These are phyloP conservation scores for Volucella zonaria DNA, from an alignment of 2,888 invertebrate species.

Conservation along the genomic window DNA sequence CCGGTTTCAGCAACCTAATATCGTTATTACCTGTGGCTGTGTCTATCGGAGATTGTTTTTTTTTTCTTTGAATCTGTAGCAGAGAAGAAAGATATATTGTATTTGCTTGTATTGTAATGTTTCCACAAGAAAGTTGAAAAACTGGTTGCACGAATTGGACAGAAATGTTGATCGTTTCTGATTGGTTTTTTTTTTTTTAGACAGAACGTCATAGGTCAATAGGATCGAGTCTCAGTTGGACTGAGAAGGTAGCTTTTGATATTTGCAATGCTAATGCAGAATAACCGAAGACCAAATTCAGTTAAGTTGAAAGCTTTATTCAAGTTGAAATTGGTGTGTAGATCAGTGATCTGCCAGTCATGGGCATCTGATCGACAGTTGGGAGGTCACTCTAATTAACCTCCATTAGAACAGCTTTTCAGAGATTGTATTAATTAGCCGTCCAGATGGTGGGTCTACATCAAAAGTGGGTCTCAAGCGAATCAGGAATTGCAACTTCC, in stretches of 20 bases:
- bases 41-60: neutral
- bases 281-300: conserved; percentile 44
- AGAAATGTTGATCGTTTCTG: conserved; percentile 5
- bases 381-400: conserved; percentile 46
- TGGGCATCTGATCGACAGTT: too few relatives aligned
- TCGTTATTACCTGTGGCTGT: neutral
- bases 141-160: conserved; percentile 24
- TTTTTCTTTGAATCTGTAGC: neutral
- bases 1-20: conserved; percentile 13
- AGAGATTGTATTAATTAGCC: conserved; percentile 19
- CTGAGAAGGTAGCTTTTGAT: neutral
- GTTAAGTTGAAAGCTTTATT: too few relatives aligned
- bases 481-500: conserved; percentile 66
- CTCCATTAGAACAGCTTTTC: conserved; percentile 38
- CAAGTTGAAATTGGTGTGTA: neutral
- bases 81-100: too few relatives aligned
- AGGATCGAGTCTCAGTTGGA: conserved; percentile 6
- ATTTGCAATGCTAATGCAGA: conserved; percentile 22
- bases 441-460: conserved; percentile 17
- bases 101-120: neutral
- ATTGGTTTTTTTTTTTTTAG: neutral
- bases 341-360: too few relatives aligned
- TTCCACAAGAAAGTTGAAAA: conserved; percentile 43
- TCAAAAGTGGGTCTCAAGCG: conserved; percentile 38
- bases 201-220: conserved; percentile 8